Evolutionary conservation across 2,888 invertebrate species (phyloP).

Genomic region (Dicyrtomina minuta): DNA sequence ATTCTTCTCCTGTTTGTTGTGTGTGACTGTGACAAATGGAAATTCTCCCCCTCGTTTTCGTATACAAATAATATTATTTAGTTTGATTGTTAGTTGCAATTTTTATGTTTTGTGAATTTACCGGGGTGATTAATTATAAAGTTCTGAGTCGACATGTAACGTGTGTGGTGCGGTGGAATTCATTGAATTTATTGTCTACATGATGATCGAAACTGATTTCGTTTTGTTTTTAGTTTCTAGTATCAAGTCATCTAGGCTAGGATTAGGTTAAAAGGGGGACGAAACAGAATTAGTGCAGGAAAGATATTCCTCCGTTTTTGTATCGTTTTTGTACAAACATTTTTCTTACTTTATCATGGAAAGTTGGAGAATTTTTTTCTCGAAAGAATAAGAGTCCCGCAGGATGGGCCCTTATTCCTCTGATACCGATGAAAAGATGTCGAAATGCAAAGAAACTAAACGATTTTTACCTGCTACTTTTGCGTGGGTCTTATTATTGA

Average conservation of each 20-base stretch:
- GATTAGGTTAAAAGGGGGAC: constrained; percentile 13
- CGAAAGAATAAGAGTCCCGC: constrained; percentile 25
- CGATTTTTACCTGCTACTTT: constrained; percentile 97
- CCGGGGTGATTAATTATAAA: too few relatives aligned
- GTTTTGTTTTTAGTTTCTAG: constrained; percentile 19
- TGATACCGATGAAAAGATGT: constrained; percentile 63
- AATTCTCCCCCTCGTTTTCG: too few relatives aligned
- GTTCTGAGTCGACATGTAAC: too few relatives aligned
- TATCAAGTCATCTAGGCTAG: constrained; percentile 20
- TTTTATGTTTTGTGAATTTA: too few relatives aligned
- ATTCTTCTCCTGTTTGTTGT: too few relatives aligned
- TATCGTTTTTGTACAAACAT: neutral
- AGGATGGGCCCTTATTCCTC: constrained; percentile 31
- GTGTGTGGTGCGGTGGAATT: too few relatives aligned
- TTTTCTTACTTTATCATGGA: constrained; percentile 15
- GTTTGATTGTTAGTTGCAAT: too few relatives aligned
- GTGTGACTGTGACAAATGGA: too few relatives aligned
- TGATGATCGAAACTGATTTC: constrained; percentile 15
- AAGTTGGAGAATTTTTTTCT: constrained; percentile 8
- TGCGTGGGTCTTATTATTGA: constrained; percentile 94
- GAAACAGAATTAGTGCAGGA: neutral
- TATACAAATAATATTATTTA: too few relatives aligned
- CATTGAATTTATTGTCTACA: neutral
- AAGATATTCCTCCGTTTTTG: neutral
- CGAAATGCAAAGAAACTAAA: constrained; percentile 95